Conservation (phyloP, 2,113 vertebrate species). For the Cervus canadensis region DNA sequence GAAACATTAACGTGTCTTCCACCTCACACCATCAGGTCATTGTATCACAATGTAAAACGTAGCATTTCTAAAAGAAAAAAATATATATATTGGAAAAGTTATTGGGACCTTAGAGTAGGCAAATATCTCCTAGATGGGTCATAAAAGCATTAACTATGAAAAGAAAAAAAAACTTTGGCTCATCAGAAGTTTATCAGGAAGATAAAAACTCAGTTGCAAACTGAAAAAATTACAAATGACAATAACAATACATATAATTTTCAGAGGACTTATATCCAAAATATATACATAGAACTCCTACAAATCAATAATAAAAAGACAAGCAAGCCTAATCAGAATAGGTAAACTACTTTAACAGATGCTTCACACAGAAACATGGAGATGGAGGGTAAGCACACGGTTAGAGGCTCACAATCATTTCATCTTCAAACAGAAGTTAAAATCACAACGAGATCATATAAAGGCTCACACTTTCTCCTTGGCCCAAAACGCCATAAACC, state of each 20-base stretch:
- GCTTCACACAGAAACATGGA: neutral
- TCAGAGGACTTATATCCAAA: neutral
- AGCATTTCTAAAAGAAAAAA: neutral
- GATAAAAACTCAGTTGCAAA: neutral
- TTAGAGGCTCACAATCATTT: neutral
- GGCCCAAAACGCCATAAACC: neutral
- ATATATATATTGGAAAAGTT: neutral
- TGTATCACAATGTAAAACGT: neutral
- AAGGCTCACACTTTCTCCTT: neutral
- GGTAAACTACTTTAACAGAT: neutral
- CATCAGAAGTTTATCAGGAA: neutral
- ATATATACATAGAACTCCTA: neutral
- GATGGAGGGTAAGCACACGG: accelerated
- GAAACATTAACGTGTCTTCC: neutral
- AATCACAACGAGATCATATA: neutral
- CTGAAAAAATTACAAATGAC: neutral
- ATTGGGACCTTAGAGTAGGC: too few species aligned
- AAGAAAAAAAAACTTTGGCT: neutral
- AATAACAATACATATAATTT: neutral
- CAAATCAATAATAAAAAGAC: neutral
- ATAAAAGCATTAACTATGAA: neutral
- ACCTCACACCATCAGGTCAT: neutral
- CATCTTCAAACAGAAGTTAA: too few species aligned
- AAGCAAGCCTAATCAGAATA: neutral
- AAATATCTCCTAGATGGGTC: neutral